A percentile compares a stretch with the other conserved stretches of the same genome.
phyloP scores from a whole-genome alignment of 2,113 vertebrate species.

The Ovis canadensis region DNA sequence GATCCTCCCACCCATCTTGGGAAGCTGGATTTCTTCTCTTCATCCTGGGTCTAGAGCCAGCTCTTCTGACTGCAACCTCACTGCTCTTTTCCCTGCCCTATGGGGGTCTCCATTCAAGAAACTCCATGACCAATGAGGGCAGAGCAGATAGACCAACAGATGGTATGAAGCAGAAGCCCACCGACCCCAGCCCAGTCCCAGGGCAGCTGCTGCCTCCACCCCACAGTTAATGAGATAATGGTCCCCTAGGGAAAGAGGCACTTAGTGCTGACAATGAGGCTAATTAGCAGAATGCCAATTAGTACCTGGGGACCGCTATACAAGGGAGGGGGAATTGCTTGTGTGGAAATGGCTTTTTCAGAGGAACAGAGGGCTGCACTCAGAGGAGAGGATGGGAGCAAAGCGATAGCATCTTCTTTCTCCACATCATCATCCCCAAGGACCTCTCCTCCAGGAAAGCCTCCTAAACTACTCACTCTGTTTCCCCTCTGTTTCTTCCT shows the following conservation, averaged over 20 bases:
- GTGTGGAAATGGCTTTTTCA: background rate
- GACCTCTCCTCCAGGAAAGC: background rate
- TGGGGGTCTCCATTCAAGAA: background rate
- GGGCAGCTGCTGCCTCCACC: background rate
- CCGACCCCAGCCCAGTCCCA: background rate
- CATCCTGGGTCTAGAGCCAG: background rate
- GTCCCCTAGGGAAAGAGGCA: conserved; percentile 24
- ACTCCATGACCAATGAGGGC: background rate
- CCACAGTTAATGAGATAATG: conserved; percentile 34
- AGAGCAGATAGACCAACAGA: background rate
- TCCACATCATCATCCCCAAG: background rate
- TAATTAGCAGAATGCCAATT: conserved; percentile 64
- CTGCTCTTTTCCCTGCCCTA: background rate
- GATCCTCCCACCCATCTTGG: background rate
- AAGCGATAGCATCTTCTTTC: background rate
- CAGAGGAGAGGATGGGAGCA: background rate
- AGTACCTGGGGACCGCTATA: conserved; percentile 7
- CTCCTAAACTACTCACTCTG: background rate
- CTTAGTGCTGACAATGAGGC: conserved; percentile 50
- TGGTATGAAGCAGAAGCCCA: background rate
- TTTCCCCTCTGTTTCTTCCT: background rate
- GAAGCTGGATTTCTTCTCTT: background rate
- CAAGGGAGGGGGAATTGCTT: background rate
- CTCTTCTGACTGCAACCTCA: background rate
- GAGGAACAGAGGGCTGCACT: background rate